Evolutionary conservation across 2,113 vertebrate genomes (phyloP), one percentile per base, ranked within the genome.

Genomic region (Paradoxurus hermaphroditus): DNA sequence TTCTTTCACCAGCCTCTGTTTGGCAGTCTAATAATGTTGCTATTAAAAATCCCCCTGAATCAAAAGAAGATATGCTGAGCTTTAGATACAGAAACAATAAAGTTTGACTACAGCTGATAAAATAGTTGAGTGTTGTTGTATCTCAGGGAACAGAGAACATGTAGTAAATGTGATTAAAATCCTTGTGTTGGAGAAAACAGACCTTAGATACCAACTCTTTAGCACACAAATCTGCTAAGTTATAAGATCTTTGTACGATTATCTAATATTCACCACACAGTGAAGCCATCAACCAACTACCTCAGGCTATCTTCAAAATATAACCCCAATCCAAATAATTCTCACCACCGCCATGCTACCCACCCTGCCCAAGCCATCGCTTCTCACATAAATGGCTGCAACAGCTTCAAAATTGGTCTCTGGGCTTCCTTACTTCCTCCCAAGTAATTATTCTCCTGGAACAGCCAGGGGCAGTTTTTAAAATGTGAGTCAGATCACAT

Each of bases 111-210:
- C 77, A 88, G 79, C 89, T 81, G 78, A 88, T 95, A 93, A 96
- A 97, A 93, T 34, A 93, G 14, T 34, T 96, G 73, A 93, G 59
- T 63, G 82, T 90, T 93, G 89, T 91, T 97, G 53, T 62, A 90
- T 65, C 39, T 90, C 86, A 78, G 62, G 49, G 10, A 97, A 62
- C n/a, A 63, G 53, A 44, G 10, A 97, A 62, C 31, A 63, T 23
- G 29, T 18, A 90, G 68, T 81, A 91, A 93, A 92, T 94, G 84
- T 89, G 93, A 96, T 89, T 92, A 89, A 93, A 94, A 96, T 90
- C 78, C 41, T 39, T 34, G 7, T 93, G 62, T 67, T 68, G 44
- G 29, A 95, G 93, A 95, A 95, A 94, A 96, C 3, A 83, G 53
- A 79, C 44, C 49, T 72, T 75, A 46, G 84, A 89, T 75, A 84